Conservation (phyloP, 2,888 invertebrate genomes). For the Hypolimnas misippus region DNA sequence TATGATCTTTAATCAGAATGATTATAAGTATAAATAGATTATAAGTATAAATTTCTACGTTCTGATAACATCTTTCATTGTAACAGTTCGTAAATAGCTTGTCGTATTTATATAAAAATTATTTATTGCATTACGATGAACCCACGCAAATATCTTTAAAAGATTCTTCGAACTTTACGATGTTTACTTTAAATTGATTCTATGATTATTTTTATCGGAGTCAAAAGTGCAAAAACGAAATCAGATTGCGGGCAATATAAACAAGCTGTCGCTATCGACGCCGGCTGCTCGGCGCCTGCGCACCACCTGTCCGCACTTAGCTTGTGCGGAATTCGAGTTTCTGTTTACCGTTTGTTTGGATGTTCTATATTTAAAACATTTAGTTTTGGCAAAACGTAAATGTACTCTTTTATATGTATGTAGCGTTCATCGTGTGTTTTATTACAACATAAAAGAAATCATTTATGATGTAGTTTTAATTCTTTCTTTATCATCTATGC, state of each 20-base stretch:
- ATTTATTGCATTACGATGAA: too few relatives aligned
- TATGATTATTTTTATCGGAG: slow-evolving; percentile 7
- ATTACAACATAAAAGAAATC: neutral
- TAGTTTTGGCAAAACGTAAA: slow-evolving; percentile 1
- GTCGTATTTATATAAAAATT: too few relatives aligned
- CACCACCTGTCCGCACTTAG: slow-evolving; percentile 27
- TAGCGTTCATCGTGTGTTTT: neutral
- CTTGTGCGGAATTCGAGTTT: slow-evolving; percentile 14
- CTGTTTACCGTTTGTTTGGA: slow-evolving; percentile 12
- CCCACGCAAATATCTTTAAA: neutral
- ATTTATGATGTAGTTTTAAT: neutral
- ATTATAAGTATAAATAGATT: too few relatives aligned
- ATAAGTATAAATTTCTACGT: too few relatives aligned
- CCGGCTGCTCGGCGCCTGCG: slow-evolving; percentile 16
- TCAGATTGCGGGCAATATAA: slow-evolving; percentile 6
- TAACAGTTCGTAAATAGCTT: too few relatives aligned
- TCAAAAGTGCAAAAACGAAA: slow-evolving; percentile 11
- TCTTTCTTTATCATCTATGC: too few relatives aligned
- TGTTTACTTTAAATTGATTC: slow-evolving; percentile 7
- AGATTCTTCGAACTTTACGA: slow-evolving; percentile 1
- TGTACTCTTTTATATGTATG: neutral
- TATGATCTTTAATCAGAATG: too few relatives aligned
- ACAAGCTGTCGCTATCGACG: slow-evolving; percentile 17
- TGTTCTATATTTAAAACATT: slow-evolving; percentile 5
- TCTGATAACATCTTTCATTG: too few relatives aligned